Evolutionary conservation across 2,113 vertebrate species (phyloP).

Genomic region (Lepidothrix coronata): DNA sequence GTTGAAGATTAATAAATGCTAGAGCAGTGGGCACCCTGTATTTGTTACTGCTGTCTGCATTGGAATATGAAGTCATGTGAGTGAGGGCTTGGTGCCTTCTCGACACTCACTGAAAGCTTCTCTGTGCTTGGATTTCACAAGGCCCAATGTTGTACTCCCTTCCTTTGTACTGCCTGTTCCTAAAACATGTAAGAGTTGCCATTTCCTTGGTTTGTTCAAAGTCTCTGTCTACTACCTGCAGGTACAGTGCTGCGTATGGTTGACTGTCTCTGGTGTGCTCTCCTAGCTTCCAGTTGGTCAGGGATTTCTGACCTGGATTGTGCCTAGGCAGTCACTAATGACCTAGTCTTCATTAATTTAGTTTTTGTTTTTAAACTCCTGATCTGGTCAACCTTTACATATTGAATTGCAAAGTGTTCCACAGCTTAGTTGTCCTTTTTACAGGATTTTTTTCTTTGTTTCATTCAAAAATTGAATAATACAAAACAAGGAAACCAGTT

Average conservation of each 20-base stretch:
- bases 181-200: neutral
- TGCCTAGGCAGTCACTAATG: neutral
- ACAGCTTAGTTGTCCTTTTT: neutral
- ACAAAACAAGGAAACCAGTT: neutral
- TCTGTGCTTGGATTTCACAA: neutral
- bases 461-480: neutral
- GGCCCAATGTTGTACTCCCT: rapidly evolving
- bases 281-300: neutral
- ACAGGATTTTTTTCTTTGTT: neutral
- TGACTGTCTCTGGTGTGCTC: neutral
- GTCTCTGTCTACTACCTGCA: neutral
- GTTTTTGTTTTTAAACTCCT: neutral
- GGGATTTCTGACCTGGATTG: neutral
- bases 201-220: neutral
- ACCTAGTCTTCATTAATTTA: neutral
- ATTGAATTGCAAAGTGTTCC: neutral
- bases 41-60: neutral
- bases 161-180: neutral
- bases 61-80: rapidly evolving
- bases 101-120: neutral
- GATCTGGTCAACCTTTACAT: neutral
- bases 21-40: neutral
- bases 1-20: neutral
- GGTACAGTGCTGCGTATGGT: neutral
- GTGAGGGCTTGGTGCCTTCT: neutral